Base-by-base conservation (phyloP, 2,113 vertebrate genomes). In the Phaethornis superciliosus region DNA sequence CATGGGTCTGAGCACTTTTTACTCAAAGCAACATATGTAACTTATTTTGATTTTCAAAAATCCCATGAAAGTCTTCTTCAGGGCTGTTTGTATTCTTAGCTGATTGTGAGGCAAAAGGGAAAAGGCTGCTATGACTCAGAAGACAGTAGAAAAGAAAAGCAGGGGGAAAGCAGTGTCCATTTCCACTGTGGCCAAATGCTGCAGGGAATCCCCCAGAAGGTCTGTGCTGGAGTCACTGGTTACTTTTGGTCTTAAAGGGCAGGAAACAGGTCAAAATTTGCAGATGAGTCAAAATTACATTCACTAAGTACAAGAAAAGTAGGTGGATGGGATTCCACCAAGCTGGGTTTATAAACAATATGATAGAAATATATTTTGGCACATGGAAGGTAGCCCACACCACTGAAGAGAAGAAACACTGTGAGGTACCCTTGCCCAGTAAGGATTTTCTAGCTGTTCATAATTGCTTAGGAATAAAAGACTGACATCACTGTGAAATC, bases 81-180 rank as follows among this genome's bases (percentile, higher is more conserved):
- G 62, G 62, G 65, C 51, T 56, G 21, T 42, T 90, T 37, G 6
- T 69, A 4, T 80, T 44, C 85, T n/a, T 40, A 27, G n/a, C 62
- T 27, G 68, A 14, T 37, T 5, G 1, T 6, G 32, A 46, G 40
- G 15, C 1, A 3, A 44, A 24, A 11, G 55, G 59, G 42, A 59
- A 76, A 21, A 30, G 14, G 40, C 78, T 83, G 26, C 55, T 78
- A 1, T 23, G 79, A 49, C 74, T 80, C 52, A 56, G 58, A 62
- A 75, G 80, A 21, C 20, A 14, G 17, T 6, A 8, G 24, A 51
- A 40, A 32, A 15, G 9, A 4, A 58, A 12, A 58, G 3, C 15
- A 21, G 22, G 35, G 55, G 18, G 46, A 32, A 8, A 9, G 27
- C n/a, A 23, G 0, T 4, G 19, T 21, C 15, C 0, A 0, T 77